Percentiles rank a stretch among this genome's conserved stretches.
phyloP scores from a whole-genome alignment of 2,113 vertebrate genomes.

The Carassius carassius region DNA sequence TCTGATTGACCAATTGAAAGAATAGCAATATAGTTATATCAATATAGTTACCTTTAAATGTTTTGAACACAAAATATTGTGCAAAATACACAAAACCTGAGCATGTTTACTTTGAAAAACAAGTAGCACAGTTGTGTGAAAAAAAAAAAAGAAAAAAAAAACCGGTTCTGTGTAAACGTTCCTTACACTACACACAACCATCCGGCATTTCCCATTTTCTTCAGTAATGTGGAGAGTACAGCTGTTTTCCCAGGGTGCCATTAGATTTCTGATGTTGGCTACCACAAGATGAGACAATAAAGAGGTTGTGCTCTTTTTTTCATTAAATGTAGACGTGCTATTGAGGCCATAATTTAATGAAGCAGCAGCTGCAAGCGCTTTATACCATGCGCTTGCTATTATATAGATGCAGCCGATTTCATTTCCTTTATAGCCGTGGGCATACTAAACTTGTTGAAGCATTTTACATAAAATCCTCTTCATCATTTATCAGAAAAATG shows the following conservation, averaged over 20 bases:
- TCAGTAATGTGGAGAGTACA: neutral
- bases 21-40: too few species aligned
- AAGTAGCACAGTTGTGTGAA: too few species aligned
- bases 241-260: neutral
- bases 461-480: slow-evolving; percentile 13
- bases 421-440: slow-evolving; percentile 2
- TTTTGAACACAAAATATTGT: too few species aligned
- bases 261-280: neutral
- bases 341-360: slow-evolving; percentile 8
- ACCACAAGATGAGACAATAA: neutral
- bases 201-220: neutral
- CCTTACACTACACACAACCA: neutral
- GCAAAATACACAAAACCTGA: too few species aligned
- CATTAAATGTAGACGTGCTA: slow-evolving; percentile 15
- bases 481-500: slow-evolving; percentile 16
- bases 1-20: too few species aligned
- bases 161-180: too few species aligned
- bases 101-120: too few species aligned
- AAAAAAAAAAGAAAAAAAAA: too few species aligned
- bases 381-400: neutral
- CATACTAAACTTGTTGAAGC: neutral
- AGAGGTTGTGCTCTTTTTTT: slow-evolving; percentile 16
- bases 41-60: too few species aligned
- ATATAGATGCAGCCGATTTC: neutral
- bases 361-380: neutral